Percentiles rank a stretch among this genome's conserved stretches.
These are phyloP conservation scores for Callionymus lyra DNA, from an alignment of 2,113 vertebrate species.

Conservation along the genomic window DNA sequence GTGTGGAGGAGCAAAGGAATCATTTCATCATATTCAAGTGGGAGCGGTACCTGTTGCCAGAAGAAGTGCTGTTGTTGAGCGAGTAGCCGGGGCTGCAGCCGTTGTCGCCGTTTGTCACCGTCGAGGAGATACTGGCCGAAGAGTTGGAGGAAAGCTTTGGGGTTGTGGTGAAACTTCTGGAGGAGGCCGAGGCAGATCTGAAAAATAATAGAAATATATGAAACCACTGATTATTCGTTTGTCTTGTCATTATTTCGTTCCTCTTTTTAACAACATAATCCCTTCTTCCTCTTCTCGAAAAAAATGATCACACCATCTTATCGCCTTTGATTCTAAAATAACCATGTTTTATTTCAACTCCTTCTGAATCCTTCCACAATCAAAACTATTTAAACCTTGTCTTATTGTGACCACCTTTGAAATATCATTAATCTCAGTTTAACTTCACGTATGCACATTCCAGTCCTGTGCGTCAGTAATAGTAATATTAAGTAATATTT, in stretches of 20 bases:
- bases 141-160: conserved; percentile 85
- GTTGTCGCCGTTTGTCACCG: conserved; percentile 87
- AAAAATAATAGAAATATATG: conserved; percentile 8
- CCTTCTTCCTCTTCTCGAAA: too few relatives aligned
- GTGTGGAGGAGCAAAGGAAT: too few relatives aligned
- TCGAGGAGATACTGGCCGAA: conserved; percentile 77
- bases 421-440: too few relatives aligned
- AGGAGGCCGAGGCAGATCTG: conserved; percentile 85
- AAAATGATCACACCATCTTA: not conserved
- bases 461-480: too few relatives aligned
- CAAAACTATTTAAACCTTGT: too few relatives aligned
- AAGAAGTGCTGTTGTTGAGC: conserved; percentile 78
- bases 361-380: too few relatives aligned
- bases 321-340: not conserved
- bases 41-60: conserved; percentile 72
- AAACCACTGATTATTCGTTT: not conserved
- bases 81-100: conserved; percentile 77
- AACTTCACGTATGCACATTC: too few relatives aligned
- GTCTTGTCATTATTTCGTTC: too few relatives aligned
- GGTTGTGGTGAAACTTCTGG: conserved; percentile 91
- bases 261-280: too few relatives aligned
- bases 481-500: too few relatives aligned
- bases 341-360: not conserved
- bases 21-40: too few relatives aligned
- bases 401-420: too few relatives aligned